Conservation (phyloP, 2,888 invertebrate genomes). For the Tiphia femorata region DNA sequence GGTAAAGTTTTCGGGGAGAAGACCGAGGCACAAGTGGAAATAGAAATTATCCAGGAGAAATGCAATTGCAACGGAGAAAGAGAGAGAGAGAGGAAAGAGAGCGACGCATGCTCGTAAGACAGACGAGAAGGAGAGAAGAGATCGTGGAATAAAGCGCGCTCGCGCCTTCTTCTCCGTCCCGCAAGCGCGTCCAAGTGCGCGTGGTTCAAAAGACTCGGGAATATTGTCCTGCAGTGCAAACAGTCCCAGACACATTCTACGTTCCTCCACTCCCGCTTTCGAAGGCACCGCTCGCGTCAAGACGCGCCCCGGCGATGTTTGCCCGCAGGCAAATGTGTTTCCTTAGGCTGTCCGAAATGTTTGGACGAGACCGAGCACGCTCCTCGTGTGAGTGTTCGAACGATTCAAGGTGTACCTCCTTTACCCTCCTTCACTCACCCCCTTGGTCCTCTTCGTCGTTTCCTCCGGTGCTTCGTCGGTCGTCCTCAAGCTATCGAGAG, state of each 20-base stretch:
- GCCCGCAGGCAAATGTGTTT: slow-evolving; percentile 67
- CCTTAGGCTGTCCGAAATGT: slow-evolving; percentile 65
- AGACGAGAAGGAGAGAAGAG: neutral
- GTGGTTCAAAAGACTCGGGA: slow-evolving; percentile 59
- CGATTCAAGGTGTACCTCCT: slow-evolving; percentile 23
- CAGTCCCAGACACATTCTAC: slow-evolving; percentile 61
- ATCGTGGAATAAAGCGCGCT: no score
- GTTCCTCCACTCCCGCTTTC: slow-evolving; percentile 59
- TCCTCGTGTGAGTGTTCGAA: slow-evolving; percentile 25
- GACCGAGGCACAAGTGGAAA: no score
- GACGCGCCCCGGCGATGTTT: slow-evolving; percentile 53
- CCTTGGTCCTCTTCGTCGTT: no score
- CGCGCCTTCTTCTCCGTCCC: no score
- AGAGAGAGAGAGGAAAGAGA: neutral
- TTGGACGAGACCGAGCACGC: slow-evolving; percentile 50
- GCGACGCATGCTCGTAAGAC: no score
- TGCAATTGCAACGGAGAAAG: neutral
- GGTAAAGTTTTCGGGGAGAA: no score
- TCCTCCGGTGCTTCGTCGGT: no score
- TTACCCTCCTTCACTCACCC: no score
- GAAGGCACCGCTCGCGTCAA: slow-evolving; percentile 47
- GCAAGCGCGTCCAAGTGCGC: no score
- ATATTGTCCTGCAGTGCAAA: slow-evolving; percentile 63
- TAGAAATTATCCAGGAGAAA: no score
- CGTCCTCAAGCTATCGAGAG: slow-evolving; percentile 10